Evolutionary conservation across 2,888 invertebrate species (phyloP).

Genomic region (Drosophila pseudotalamancana): DNA sequence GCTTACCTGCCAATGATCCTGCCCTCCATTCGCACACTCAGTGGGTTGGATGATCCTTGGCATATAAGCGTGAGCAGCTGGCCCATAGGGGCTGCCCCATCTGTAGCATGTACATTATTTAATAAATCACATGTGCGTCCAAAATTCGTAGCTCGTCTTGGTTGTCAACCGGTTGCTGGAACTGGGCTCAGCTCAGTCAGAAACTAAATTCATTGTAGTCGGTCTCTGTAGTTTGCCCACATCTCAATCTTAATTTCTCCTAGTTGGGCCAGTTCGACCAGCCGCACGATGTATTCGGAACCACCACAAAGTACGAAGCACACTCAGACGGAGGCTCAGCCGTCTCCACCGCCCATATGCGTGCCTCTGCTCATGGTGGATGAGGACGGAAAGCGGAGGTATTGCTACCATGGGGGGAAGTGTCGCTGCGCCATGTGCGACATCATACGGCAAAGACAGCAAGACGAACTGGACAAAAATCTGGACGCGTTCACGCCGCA

Average conservation of each 20-base stretch:
- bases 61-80: too few species aligned
- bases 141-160: neutral
- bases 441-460: constrained; percentile 23
- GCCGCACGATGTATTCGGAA: constrained; percentile 41
- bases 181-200: constrained; percentile 3
- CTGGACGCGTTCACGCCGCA: constrained; percentile 40
- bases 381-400: constrained; percentile 52
- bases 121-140: neutral
- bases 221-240: neutral
- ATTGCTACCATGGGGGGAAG: constrained; percentile 73
- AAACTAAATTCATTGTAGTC: constrained; percentile 14
- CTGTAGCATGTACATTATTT: neutral
- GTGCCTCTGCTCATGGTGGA: constrained; percentile 67
- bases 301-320: constrained; percentile 29
- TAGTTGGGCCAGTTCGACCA: constrained; percentile 4
- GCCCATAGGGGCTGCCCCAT: too few species aligned
- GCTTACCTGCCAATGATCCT: constrained; percentile 2
- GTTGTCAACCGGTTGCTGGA: constrained; percentile 1
- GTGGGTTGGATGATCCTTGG: neutral
- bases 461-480: constrained; percentile 46
- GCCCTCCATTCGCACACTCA: neutral
- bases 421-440: constrained; percentile 52
- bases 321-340: constrained; percentile 60
- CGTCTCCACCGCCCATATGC: constrained; percentile 23
- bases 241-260: constrained; percentile 33